Base-by-base conservation (phyloP, 2,113 vertebrate genomes). In the Rynchops niger region DNA sequence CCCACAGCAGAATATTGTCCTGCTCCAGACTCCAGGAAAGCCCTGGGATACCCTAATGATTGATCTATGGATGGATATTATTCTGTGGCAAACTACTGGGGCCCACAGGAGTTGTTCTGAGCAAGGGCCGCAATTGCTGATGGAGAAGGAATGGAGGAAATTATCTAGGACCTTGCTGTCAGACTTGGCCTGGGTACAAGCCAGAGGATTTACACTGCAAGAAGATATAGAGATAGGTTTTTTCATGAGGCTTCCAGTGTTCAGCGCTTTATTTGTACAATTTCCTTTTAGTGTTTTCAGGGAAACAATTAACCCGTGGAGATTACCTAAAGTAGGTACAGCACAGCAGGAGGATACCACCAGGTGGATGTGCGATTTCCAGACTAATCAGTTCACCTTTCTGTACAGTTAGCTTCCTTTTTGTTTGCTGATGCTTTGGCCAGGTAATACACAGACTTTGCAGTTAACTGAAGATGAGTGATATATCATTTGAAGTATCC, bases 401-500 rank as follows among this genome's bases (percentile, higher is more conserved):
- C 71, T 83, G 1, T 80, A 9, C 19, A 22, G 61, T 79, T 92
- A 65, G 1, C 77, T 65, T 84, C 30, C 29, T 56, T 71, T 55
- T 91, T 79, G 5, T 79, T 89, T 89, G 59, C 58, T 87, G 45
- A 26, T 77, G 13, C 32, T 77, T 95, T 93, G 84, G 25, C 40
- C 66, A 34, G 55, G 70, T 66, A 94, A 87, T 50, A 38, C 36
- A 74, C 2, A 80, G 65, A 56, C 53, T 82, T 93, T 66, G 72
- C 70, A 80, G 83, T 69, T 87, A 86, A 77, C 53, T 85, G 83
- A 69, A 89, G 38, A 91, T 45, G 78, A 89, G 43, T 77, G 61
- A 94, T 96, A 72, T 5, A 92, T 91, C 77, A 87, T 91, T 95
- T 95, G 69, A 95, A 96, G 52, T 93, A 89, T 79, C 76, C 86